phyloP scores from a whole-genome alignment of 2,888 invertebrate species.

The Leptopilina drosophilae region DNA sequence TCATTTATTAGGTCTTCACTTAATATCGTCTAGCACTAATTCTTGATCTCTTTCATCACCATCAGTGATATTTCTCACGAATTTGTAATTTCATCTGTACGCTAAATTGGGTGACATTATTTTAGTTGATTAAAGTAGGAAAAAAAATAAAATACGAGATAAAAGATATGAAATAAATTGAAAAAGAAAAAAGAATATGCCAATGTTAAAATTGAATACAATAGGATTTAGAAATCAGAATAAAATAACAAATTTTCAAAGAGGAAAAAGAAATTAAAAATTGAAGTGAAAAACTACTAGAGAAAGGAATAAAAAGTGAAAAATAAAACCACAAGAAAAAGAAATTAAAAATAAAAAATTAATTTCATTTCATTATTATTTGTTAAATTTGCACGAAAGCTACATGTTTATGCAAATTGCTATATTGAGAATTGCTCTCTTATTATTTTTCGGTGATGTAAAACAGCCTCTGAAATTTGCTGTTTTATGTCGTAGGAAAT shows the following conservation, averaged over 20 bases:
- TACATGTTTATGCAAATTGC: conserved; percentile 91
- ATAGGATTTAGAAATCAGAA: background rate
- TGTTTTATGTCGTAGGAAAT: conserved; percentile 88
- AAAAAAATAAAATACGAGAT: background rate
- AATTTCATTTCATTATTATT: background rate
- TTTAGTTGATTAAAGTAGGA: background rate
- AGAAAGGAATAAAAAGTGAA: too few relatives aligned
- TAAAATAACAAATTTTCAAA: too few relatives aligned
- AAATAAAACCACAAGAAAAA: too few relatives aligned
- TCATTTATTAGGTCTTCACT: conserved; percentile 86
- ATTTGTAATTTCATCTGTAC: conserved; percentile 89
- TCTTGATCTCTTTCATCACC: conserved; percentile 84
- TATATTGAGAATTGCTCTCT: conserved; percentile 86
- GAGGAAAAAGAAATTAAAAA: too few relatives aligned
- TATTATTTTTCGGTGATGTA: conserved; percentile 88
- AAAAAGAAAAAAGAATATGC: background rate
- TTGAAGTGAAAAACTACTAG: too few relatives aligned
- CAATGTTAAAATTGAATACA: conserved; percentile 37
- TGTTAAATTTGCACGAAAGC: conserved; percentile 54
- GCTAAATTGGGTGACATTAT: conserved; percentile 77
- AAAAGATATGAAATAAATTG: background rate
- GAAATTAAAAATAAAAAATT: background rate
- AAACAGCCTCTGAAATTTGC: conserved; percentile 88
- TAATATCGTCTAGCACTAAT: conserved; percentile 85
- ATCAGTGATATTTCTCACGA: conserved; percentile 84